These are phyloP conservation scores for Sebastes kiyomatsui DNA, from an alignment of 2,797 vertebrate genomes.

Conservation along the genomic window DNA sequence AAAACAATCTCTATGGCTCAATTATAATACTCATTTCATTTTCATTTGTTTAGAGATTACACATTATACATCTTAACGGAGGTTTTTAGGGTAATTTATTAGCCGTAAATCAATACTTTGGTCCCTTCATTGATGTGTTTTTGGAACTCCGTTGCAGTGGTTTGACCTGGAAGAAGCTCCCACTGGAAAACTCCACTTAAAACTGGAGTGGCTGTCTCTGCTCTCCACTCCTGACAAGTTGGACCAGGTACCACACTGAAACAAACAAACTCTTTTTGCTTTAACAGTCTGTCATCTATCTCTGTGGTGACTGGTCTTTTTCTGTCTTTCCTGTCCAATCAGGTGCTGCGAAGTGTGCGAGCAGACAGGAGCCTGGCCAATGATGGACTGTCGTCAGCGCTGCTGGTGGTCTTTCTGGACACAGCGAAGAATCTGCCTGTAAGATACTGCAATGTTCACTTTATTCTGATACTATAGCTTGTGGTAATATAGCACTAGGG, in stretches of 20 bases:
- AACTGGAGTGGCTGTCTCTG: constrained; percentile 95
- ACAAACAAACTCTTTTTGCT: background rate
- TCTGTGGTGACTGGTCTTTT: background rate
- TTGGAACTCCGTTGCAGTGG: constrained; percentile 84
- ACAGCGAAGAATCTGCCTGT: constrained; percentile 95
- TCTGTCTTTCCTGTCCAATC: constrained; percentile 16
- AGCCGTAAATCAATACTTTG: background rate
- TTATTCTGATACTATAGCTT: background rate
- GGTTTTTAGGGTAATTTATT: background rate
- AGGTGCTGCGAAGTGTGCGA: constrained; percentile 91
- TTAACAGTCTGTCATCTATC: background rate
- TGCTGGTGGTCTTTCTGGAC: constrained; percentile 94
- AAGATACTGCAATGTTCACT: constrained; percentile 70
- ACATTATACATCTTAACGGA: background rate
- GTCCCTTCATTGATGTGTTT: background rate
- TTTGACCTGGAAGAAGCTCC: constrained; percentile 93
- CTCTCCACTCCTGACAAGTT: constrained; percentile 86
- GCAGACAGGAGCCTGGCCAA: constrained; percentile 90
- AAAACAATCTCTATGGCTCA: constrained; percentile 32
- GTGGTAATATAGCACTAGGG: background rate
- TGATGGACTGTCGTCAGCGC: constrained; percentile 92
- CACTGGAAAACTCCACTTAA: constrained; percentile 94
- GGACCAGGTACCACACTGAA: constrained; percentile 85
- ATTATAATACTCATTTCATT: background rate
- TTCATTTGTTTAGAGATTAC: background rate